A percentile compares a stretch with the other conserved stretches of the same genome.
phyloP scores from a whole-genome alignment of 2,888 invertebrate species.

The Cheilosia impressa region DNA sequence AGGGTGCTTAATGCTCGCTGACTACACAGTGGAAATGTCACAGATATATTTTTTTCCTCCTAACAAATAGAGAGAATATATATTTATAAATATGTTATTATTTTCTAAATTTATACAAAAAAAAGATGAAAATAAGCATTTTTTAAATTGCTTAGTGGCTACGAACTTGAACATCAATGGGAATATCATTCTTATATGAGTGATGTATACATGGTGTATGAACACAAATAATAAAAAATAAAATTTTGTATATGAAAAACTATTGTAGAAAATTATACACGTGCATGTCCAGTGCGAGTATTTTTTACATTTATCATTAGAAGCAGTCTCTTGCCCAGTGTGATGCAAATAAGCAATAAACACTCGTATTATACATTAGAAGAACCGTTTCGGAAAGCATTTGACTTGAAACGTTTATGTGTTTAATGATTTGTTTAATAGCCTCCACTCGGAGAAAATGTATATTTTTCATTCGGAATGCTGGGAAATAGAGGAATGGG shows the following conservation, averaged over 20 bases:
- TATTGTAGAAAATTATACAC: not conserved
- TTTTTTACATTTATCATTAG: too few relatives aligned
- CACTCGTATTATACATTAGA: too few relatives aligned
- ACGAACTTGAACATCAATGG: conserved; percentile 9
- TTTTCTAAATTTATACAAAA: conserved; percentile 54
- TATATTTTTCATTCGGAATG: too few relatives aligned
- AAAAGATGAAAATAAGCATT: conserved; percentile 18
- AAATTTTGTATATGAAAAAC: too few relatives aligned
- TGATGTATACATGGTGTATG: conserved; percentile 7
- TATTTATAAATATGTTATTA: conserved; percentile 42
- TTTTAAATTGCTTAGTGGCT: conserved; percentile 17
- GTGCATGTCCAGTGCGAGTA: too few relatives aligned
- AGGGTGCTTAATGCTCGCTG: not conserved
- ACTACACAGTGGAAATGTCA: conserved; percentile 26
- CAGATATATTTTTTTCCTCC: conserved; percentile 8
- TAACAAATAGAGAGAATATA: not conserved
- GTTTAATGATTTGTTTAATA: too few relatives aligned
- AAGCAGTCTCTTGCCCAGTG: too few relatives aligned
- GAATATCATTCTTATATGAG: conserved; percentile 10
- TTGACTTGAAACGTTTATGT: too few relatives aligned
- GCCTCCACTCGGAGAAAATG: too few relatives aligned
- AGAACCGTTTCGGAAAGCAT: too few relatives aligned
- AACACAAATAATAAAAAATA: not conserved
- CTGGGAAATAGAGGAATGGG: too few relatives aligned
- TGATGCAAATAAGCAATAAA: too few relatives aligned